Conservation (phyloP, 2,113 vertebrate genomes). For the Grus americana region DNA sequence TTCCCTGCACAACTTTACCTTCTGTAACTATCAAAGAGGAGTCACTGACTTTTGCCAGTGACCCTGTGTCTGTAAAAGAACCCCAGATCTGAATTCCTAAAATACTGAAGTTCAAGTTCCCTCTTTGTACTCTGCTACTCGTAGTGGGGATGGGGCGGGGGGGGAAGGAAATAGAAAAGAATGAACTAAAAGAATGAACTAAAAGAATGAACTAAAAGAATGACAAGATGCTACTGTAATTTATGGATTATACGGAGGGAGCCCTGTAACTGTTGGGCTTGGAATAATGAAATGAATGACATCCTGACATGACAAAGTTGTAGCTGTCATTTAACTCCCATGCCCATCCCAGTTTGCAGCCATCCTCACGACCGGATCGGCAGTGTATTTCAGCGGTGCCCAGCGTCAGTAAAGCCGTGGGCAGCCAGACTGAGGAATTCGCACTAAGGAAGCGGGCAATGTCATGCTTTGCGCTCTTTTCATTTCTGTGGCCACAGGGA, state of each 20-base stretch:
- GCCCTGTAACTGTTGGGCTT: not conserved
- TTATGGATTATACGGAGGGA: not conserved
- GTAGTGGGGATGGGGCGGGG: not conserved
- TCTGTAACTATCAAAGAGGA: not conserved
- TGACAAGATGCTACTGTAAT: not conserved
- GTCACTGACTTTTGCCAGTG: not conserved
- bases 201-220: not conserved
- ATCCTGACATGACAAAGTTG: not conserved
- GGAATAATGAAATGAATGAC: not conserved
- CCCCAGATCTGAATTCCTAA: not conserved
- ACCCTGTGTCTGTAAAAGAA: not conserved
- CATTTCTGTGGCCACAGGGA: not conserved
- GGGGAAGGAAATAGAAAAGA: too few relatives aligned
- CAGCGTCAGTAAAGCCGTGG: not conserved
- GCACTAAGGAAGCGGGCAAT: not conserved
- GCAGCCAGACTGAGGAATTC: not conserved
- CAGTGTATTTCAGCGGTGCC: not conserved
- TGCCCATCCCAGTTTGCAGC: not conserved
- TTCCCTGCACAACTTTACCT: not conserved
- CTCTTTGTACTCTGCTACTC: not conserved
- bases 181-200: rapidly evolving
- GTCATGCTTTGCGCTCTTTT: not conserved
- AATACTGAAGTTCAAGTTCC: not conserved
- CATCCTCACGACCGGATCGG: rapidly evolving
- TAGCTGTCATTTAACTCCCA: not conserved